Evolutionary conservation across 2,888 invertebrate genomes (phyloP), one percentile per base, ranked within the genome.

Genomic region (Mesorhabditis belari): DNA sequence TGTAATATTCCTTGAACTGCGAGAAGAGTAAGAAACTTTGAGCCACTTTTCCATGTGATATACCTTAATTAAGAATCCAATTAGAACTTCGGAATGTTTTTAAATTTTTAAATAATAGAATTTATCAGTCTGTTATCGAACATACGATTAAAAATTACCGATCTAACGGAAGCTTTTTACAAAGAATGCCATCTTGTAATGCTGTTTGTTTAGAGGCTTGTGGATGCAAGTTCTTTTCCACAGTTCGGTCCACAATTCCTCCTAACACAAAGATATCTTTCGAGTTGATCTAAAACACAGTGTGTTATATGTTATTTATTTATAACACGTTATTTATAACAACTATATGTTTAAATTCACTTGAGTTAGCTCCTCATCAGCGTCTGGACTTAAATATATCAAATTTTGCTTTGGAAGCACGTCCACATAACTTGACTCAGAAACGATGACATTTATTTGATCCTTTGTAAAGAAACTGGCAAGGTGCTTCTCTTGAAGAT

Each of bases 181-280:
- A 67, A 6, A 60, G 59, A n/a, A 79, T 64, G 5, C 70, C 64
- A 17, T 74, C 75, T 19, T 49, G 27, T 12, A 67, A 61, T 2
- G 79, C 77, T 2, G 73, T 66, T 25, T 70, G 65, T n/a, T 58
- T 29, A 5, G 76, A 76, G 0, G 79, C 79, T 9, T 67, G 54
- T 26, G 53, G 58, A 0, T 67, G 69, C 21, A 79, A 76, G 21
- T 66, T 62, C 25, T 61, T 65, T 58, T 79, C 79, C 0, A 51
- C 29, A 4, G 76, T 74, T 19, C 77, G 65, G 62, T 79, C 79
- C 25, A 79, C 79, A 55, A 79, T 80, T 35, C 79, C 79, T 25
- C 79, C 79, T 27, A 79, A 70, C 5, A 79, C 68, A 58, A 74
- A 77, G 17, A n/a, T 35, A n/a, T 17, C 44, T 17, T 17, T 25